phyloP scores from a whole-genome alignment of 2,888 invertebrate genomes.

The Callimorpha dominula region DNA sequence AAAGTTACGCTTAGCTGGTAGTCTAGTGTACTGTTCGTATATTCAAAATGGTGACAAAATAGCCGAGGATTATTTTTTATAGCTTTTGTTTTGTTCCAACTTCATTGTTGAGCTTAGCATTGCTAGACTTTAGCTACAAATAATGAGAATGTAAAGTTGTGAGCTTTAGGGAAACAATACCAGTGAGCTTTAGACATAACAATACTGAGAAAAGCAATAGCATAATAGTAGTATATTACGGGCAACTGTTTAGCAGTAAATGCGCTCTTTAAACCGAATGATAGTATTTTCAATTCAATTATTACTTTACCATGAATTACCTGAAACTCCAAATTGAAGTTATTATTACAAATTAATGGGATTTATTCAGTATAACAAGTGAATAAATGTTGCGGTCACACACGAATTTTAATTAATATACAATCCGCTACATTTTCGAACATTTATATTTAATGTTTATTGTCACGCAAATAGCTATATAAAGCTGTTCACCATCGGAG shows the following conservation, averaged over 20 bases:
- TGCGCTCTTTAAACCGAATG: too few relatives aligned
- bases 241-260: not conserved
- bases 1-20: slow-evolving; percentile 58
- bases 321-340: too few relatives aligned
- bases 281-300: too few relatives aligned
- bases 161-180: not conserved
- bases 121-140: not conserved
- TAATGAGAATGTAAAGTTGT: not conserved
- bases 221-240: not conserved
- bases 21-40: slow-evolving; percentile 29
- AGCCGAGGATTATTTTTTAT: slow-evolving; percentile 41
- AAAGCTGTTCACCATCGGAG: too few relatives aligned
- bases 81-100: slow-evolving; percentile 25
- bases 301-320: too few relatives aligned
- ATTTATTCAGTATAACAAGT: not conserved
- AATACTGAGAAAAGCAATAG: too few relatives aligned
- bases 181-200: too few relatives aligned
- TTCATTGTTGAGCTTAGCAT: slow-evolving; percentile 2
- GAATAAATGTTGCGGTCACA: not conserved
- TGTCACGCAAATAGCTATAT: too few relatives aligned
- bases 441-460: too few relatives aligned
- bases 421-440: too few relatives aligned
- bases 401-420: not conserved
- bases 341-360: not conserved
- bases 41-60: slow-evolving; percentile 46